Evolutionary conservation across 2,888 invertebrate genomes (phyloP).

Genomic region (Leptopilina drosophilae): DNA sequence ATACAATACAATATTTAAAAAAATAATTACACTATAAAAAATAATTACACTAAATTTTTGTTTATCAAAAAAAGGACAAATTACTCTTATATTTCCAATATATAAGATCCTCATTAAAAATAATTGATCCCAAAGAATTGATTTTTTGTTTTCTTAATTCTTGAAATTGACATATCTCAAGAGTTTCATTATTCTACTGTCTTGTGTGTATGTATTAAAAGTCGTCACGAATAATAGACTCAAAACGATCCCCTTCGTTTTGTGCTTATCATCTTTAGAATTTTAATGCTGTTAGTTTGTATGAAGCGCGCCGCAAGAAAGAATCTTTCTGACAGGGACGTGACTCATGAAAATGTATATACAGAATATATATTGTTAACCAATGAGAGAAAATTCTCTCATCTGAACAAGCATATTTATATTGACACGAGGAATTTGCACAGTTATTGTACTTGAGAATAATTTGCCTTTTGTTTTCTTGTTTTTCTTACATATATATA

Average conservation of each 20-base stretch:
- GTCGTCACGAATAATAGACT: conserved; percentile 1
- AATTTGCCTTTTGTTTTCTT: conserved; percentile 27
- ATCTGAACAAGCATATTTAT: conserved; percentile 16
- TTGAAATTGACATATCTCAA: conserved; percentile 27
- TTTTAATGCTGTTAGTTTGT: background rate
- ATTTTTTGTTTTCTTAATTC: background rate
- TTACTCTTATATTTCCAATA: too few species aligned
- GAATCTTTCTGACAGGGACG: conserved; percentile 25
- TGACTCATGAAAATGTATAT: conserved; percentile 36
- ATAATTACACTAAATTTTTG: too few species aligned
- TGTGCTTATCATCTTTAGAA: conserved; percentile 22
- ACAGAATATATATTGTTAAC: conserved; percentile 7
- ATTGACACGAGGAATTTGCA: conserved; percentile 23
- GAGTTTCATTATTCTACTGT: conserved; percentile 10
- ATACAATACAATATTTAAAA: background rate
- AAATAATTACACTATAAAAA: too few species aligned
- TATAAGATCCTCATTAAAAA: too few species aligned
- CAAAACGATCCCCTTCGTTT: conserved; percentile 16
- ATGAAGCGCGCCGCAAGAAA: conserved; percentile 20
- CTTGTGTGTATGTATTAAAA: background rate
- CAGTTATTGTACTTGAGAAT: background rate
- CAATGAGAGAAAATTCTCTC: conserved; percentile 11
- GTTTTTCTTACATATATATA: conserved; percentile 35
- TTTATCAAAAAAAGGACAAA: too few species aligned
- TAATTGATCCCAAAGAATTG: too few species aligned